A percentile compares a stretch with the other conserved stretches of the same genome.
Conservation (phyloP, 2,113 vertebrate genomes). For the Calyptommatus sinebrachiatus region DNA sequence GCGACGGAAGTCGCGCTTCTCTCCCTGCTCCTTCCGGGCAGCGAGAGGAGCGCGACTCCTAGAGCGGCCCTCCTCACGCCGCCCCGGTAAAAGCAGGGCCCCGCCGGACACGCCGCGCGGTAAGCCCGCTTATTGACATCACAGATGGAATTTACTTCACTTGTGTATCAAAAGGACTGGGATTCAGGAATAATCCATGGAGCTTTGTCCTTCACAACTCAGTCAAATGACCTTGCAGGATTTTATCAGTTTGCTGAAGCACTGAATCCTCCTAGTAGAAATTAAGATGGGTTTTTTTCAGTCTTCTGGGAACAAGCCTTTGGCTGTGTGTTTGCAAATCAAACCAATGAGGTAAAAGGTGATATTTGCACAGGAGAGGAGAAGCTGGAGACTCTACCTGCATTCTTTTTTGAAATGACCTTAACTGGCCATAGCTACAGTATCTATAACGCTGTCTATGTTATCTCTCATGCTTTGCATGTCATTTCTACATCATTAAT, state of each 20-base stretch:
- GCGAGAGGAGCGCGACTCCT: no score
- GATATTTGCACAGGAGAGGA: background rate
- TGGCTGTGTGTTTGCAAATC: background rate
- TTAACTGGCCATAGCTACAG: background rate
- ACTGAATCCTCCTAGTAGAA: background rate
- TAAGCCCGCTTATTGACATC: background rate
- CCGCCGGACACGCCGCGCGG: no score
- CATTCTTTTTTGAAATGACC: background rate
- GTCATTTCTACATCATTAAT: background rate
- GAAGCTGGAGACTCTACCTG: background rate
- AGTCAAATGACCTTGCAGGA: background rate
- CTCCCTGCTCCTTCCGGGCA: no score
- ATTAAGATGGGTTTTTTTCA: background rate
- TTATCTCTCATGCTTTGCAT: background rate
- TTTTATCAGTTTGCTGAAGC: background rate
- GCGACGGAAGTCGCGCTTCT: no score
- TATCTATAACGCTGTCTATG: conserved; percentile 1
- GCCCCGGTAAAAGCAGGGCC: no score
- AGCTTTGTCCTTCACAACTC: background rate
- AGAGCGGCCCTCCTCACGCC: no score
- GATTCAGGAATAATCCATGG: background rate
- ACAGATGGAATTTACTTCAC: background rate
- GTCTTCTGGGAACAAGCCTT: background rate
- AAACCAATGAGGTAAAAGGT: no score
- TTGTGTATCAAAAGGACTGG: background rate